Conservation (phyloP, 2,888 invertebrate species). For the Epiblema foenella region DNA sequence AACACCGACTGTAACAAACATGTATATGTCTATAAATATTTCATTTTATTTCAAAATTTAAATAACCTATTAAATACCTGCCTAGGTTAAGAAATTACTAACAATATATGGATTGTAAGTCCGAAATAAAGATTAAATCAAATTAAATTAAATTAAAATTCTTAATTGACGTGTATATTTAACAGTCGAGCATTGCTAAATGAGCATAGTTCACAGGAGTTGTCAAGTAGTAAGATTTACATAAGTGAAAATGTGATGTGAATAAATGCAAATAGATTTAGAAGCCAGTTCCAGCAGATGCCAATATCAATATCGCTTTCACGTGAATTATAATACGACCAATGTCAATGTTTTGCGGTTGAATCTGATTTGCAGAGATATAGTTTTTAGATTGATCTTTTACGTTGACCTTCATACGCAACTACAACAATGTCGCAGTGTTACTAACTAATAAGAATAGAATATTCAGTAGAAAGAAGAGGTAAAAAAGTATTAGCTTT, state of each 20-base stretch:
- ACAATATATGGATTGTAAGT: too few relatives aligned
- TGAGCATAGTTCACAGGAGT: constrained; percentile 65
- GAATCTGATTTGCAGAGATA: constrained; percentile 4
- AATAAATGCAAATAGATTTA: constrained; percentile 56
- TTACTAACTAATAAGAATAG: neutral
- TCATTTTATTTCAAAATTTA: too few relatives aligned
- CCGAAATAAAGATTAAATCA: too few relatives aligned
- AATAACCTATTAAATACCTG: too few relatives aligned
- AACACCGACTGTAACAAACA: too few relatives aligned
- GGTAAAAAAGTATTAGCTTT: neutral
- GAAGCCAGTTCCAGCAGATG: constrained; percentile 61
- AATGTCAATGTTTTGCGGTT: constrained; percentile 49
- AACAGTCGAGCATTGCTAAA: neutral
- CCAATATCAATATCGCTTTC: constrained; percentile 67
- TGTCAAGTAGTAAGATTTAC: constrained; percentile 66
- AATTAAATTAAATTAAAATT: too few relatives aligned
- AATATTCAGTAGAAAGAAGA: neutral
- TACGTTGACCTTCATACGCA: neutral
- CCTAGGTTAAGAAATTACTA: too few relatives aligned
- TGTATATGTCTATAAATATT: too few relatives aligned
- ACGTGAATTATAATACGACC: constrained; percentile 59
- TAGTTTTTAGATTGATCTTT: neutral
- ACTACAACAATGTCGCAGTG: neutral
- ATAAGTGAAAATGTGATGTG: constrained; percentile 80
- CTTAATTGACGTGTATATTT: too few relatives aligned